phyloP scores from a whole-genome alignment of 2,888 invertebrate genomes.

The Himalopsyche japonica region DNA sequence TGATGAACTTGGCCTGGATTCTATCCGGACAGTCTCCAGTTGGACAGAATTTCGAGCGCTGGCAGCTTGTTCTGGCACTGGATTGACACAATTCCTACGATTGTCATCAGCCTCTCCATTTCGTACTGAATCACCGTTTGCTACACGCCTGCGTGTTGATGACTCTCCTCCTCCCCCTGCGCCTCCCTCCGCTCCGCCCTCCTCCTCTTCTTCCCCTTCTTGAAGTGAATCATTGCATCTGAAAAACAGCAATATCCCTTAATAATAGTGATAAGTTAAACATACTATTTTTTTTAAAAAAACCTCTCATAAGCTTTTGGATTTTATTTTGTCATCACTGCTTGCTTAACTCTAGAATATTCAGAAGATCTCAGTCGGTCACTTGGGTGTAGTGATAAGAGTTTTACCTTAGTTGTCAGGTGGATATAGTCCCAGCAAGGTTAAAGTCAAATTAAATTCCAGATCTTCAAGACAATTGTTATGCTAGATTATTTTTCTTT shows the following conservation, averaged over 20 bases:
- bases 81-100: neutral
- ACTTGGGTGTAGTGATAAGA: too few species aligned
- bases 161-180: constrained; percentile 18
- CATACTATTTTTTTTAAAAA: neutral
- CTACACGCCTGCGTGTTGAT: neutral
- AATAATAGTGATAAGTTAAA: neutral
- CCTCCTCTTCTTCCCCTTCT: constrained; percentile 14
- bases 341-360: too few species aligned
- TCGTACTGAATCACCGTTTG: neutral
- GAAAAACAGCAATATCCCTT: neutral
- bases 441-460: too few species aligned
- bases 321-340: too few species aligned
- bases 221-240: neutral
- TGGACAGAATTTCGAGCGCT: neutral
- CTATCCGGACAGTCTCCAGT: neutral
- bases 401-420: too few species aligned
- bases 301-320: too few species aligned
- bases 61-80: neutral
- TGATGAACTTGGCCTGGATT: neutral
- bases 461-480: too few species aligned
- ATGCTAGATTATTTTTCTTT: too few species aligned
- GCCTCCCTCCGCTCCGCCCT: neutral
- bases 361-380: too few species aligned
- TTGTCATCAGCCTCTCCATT: neutral
- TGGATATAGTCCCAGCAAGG: too few species aligned